Evolutionary conservation across 2,113 vertebrate genomes (phyloP), one percentile per base, ranked within the genome.

Genomic region (Sterrhoptilus dennistouni): DNA sequence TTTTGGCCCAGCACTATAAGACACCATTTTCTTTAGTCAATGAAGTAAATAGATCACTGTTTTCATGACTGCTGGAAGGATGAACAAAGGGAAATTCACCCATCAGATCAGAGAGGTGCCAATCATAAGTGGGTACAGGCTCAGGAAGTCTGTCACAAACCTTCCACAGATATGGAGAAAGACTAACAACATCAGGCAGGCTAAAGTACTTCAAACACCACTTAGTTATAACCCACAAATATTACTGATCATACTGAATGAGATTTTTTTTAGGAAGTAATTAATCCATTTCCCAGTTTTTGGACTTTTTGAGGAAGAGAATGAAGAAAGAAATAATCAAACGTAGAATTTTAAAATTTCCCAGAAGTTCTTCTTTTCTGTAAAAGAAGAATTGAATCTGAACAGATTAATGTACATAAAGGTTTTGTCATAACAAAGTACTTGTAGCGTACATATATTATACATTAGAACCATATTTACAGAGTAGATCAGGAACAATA

Each of bases 261-360:
- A 76, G 70, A 60, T 81, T 89, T 60, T 95, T 94, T 87, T 94
- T 87, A 68, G 64, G 63, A 92, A 94, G 38, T 12, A 7, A 68
- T 86, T 83, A 15, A 89, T 70, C 10, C 7, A 14, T 60, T 78
- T 54, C 61, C 52, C 79, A 72, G 18, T 6, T 72, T 83, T 87
- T 63, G 21, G 63, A 88, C 60, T 90, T 69, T 78, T 27, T 70
- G 23, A 83, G 52, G 23, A 88, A 29, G 7, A 59, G 25, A 49
- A 69, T 83, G 71, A 27, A 71, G 27, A 83, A 80, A 85, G 10
- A 83, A 24, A 36, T 44, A 80, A 64, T 42, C 7, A 66, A 27
- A 9, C 3, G 5, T 57, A 42, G 31, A 69, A 31, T 83, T 81
- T 83, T 49, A 81, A 78, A 74, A 54, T n/a, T 78, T 66, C 24